Evolutionary conservation across 2,888 invertebrate genomes (phyloP).

Genomic region (Clusia tigrina): DNA sequence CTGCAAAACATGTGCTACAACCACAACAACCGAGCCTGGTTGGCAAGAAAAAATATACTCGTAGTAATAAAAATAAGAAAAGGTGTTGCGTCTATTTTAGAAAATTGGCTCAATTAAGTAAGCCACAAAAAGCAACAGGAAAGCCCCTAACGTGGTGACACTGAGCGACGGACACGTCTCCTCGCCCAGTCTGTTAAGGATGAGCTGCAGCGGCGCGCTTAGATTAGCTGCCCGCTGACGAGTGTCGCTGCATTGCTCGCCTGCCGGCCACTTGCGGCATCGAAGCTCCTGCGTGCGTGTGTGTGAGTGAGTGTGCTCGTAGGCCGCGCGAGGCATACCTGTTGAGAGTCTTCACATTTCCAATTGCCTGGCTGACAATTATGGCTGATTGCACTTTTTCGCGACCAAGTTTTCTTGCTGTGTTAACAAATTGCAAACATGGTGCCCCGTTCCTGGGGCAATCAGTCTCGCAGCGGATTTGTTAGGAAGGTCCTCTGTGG

Average conservation of each 20-base stretch:
- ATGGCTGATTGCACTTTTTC: conserved; percentile 6
- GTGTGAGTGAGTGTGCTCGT: no score
- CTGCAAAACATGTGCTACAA: conserved; percentile 11
- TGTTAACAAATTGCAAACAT: conserved; percentile 7
- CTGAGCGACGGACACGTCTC: conserved; percentile 48
- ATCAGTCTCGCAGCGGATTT: no score
- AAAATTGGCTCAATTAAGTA: conserved; percentile 19
- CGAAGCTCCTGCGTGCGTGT: no score
- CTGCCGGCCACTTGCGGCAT: no score
- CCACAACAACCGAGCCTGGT: conserved; percentile 44
- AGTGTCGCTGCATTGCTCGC: no score
- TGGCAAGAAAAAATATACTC: conserved; percentile 6
- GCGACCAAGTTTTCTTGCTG: no score
- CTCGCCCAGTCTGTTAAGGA: conserved; percentile 16
- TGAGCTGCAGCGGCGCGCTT: background rate
- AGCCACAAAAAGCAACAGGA: background rate
- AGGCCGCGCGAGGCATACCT: no score
- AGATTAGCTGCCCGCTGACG: no score
- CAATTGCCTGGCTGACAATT: conserved; percentile 30
- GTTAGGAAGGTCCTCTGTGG: no score
- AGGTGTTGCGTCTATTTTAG: conserved; percentile 15
- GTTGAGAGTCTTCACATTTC: conserved; percentile 30
- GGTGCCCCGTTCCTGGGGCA: background rate
- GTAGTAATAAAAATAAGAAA: conserved; percentile 9
- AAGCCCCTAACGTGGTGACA: conserved; percentile 29